Evolutionary conservation across 1,140 invertebrate genomes (phyloP), one percentile per base, ranked within the genome.

Genomic region (Mactra quadrangularis): DNA sequence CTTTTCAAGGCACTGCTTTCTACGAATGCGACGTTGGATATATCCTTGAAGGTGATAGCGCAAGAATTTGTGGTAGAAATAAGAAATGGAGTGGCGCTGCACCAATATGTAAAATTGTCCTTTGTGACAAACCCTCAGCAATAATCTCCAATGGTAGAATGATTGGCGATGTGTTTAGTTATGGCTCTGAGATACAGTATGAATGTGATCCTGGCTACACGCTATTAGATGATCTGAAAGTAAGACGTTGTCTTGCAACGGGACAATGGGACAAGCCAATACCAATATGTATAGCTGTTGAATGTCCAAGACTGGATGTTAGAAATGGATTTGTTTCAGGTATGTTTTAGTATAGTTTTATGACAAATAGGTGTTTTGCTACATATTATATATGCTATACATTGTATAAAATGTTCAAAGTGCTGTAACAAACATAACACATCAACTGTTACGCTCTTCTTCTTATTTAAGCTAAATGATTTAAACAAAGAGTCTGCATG

Each of bases 251-350:
- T 91, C 94, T 94, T 0, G 95, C 96, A 50, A 95, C 96, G 60
- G 97, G 96, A 31, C 93, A 95, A 52, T 99, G 97, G 98, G 95
- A 95, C 68, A 96, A 96, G 7, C 94, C 79, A 72, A 87, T 87
- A 52, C 86, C 88, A n/a, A 38, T 79, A 13, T 92, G 91, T 72
- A 52, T 78, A 64, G 57, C 81, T 29, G 86, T 91, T 11, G 75
- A 86, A 31, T 91, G 90, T 74, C 85, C 87, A 45, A 75, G 45
- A 45, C 76, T 59, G 9, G 78, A 22, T 27, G 19, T 91, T 2
- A 13, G 47, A 55, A 78, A 87, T 82, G 90, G 90, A 25, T 71
- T 52, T 68, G 35, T 71, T 2, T 88, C 87, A 0, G 76, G 66
- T 83, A 57, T 68, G 59, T 31, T 15, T n/a, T 9, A 11, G 7